phyloP scores from a whole-genome alignment of 2,113 vertebrate species.

The Mionectes macconnelli region DNA sequence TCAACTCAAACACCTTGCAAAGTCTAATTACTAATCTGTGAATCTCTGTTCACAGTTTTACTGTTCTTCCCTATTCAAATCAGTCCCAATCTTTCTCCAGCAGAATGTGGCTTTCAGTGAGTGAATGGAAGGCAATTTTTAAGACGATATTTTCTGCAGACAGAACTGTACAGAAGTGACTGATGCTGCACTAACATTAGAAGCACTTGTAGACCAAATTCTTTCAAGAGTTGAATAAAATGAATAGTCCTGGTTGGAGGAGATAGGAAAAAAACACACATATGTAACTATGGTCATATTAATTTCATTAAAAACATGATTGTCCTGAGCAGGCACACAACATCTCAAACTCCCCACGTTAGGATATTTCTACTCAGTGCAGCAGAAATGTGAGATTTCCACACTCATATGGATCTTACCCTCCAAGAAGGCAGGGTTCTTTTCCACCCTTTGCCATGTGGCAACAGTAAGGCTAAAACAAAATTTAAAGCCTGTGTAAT shows the following conservation, averaged over 20 bases:
- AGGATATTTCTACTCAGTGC: background rate
- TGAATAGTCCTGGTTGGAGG: background rate
- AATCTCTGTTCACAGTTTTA: background rate
- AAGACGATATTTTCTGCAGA: background rate
- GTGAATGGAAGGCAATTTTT: background rate
- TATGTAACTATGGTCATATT: accelerated
- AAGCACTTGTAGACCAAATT: background rate
- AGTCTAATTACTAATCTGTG: background rate
- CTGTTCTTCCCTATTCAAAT: background rate
- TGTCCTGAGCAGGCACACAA: background rate
- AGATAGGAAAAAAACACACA: accelerated
- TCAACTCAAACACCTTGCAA: background rate
- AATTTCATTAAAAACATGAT: background rate
- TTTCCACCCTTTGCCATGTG: background rate
- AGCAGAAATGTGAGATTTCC: background rate
- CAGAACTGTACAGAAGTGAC: background rate
- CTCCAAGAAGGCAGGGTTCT: background rate
- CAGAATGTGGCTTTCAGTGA: background rate
- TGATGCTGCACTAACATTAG: background rate
- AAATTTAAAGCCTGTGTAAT: background rate
- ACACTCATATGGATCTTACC: too few relatives aligned
- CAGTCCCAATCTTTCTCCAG: background rate
- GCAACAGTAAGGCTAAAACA: background rate
- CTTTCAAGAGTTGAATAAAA: background rate
- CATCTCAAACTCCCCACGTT: background rate